Conservation (phyloP, 2,797 vertebrate genomes). For the Heterohyrax brucei region DNA sequence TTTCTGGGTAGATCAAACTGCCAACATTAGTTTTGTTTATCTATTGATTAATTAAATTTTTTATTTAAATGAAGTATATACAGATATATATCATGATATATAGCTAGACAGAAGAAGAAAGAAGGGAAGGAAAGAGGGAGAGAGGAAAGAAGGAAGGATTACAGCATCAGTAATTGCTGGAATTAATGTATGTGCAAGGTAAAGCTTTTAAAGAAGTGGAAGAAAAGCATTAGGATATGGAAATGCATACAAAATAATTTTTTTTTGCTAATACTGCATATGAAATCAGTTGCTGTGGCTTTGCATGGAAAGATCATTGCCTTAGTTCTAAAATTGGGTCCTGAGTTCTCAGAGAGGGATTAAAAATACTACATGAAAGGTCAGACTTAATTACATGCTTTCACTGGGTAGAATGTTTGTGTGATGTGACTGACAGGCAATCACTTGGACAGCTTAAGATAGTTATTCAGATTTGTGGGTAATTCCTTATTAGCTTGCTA, state of each 20-base stretch:
- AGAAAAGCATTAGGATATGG: background rate
- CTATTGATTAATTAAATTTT: background rate
- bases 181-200: background rate
- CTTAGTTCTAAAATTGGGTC: background rate
- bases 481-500: background rate
- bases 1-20: too few species aligned
- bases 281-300: background rate
- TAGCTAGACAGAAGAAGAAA: too few species aligned
- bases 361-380: background rate
- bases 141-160: too few species aligned
- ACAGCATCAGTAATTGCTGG: background rate
- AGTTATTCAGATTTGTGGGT: background rate
- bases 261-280: background rate
- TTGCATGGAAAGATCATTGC: background rate
- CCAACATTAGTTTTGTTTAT: background rate
- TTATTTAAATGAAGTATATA: background rate
- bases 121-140: too few species aligned
- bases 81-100: too few species aligned
- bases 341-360: background rate
- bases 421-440: background rate
- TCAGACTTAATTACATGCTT: background rate
- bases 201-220: conserved; percentile 20
- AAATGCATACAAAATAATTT: conserved; percentile 3
- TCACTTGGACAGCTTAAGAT: background rate
- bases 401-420: background rate